Percentiles rank a stretch among this genome's conserved stretches.
Conservation (phyloP, 2,888 invertebrate genomes). For the Cantharis rustica region DNA sequence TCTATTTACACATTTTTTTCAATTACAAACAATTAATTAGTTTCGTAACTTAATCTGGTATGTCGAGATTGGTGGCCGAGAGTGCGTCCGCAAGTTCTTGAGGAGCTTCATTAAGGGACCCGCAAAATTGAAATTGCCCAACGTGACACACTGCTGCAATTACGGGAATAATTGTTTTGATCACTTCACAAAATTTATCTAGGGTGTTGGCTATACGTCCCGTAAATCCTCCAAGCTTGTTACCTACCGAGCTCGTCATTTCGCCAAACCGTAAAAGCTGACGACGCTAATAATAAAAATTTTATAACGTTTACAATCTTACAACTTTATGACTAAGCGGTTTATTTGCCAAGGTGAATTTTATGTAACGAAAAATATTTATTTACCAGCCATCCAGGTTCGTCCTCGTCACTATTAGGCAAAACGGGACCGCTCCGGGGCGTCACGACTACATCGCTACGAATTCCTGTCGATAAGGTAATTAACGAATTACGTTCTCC, state of each 20-base stretch:
- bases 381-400: slow-evolving; percentile 50
- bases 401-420: slow-evolving; percentile 31
- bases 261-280: slow-evolving; percentile 49
- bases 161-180: slow-evolving; percentile 53
- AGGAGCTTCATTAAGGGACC: slow-evolving; percentile 47
- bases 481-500: slow-evolving; percentile 14
- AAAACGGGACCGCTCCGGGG: slow-evolving; percentile 40
- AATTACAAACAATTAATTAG: neutral
- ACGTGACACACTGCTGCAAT: slow-evolving; percentile 53
- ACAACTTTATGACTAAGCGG: neutral
- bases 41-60: slow-evolving; percentile 11
- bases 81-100: slow-evolving; percentile 34
- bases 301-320: neutral
- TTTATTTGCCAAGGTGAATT: neutral
- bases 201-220: slow-evolving; percentile 47
- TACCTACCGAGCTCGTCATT: slow-evolving; percentile 49
- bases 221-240: slow-evolving; percentile 48
- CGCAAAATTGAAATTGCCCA: slow-evolving; percentile 53
- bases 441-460: slow-evolving; percentile 49
- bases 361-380: neutral
- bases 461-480: slow-evolving; percentile 19
- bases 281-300: slow-evolving; percentile 42
- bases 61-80: slow-evolving; percentile 13
- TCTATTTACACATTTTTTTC: neutral
- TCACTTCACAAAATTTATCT: slow-evolving; percentile 52